Evolutionary conservation across 2,113 vertebrate species (phyloP), one percentile per base, ranked within the genome.

Genomic region (Promerops cafer): DNA sequence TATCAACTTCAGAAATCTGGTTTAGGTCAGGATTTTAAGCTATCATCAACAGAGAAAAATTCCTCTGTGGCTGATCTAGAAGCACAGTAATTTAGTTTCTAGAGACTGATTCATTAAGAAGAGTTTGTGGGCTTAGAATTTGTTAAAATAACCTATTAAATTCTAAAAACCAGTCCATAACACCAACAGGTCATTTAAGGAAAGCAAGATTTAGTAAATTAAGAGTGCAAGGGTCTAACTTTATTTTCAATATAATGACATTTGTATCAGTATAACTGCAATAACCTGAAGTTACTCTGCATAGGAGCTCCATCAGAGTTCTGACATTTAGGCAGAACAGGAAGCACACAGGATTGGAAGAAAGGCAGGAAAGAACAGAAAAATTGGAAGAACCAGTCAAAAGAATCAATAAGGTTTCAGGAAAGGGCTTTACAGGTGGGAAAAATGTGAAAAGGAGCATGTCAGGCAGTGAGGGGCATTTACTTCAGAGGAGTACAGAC

Each of bases 21-120:
- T 93, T 93, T 85, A 85, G 49, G 53, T 87, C 63, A 94, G 78
- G 64, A 90, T 82, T 22, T 33, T 85, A 85, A 85, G 10, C 20
- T 45, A 7, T 13, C 35, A 40, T 79, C 57, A 72, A 22, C 26
- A 35, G 21, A 84, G 60, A 50, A 86, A 74, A 65, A 93, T 23
- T 71, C 40, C 7, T 79, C 45, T 57, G 23, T 44, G 57, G 31
- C 57, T 57, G 49, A 14, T 63, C n/a, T 83, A 69, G 65, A 87
- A 79, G 33, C 14, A 27, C 13, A 82, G 27, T 6, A n/a, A 57
- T 26, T 91, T 87, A 0, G 2, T 83, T 83, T 76, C 28, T 45
- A 57, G 21, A 84, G 28, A 16, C 11, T n/a, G 6, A 65, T 79
- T 47, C 57, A 47, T 35, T 86, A 31, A 80, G 24, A 71, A 83